Base-by-base conservation (phyloP, 2,797 vertebrate species). In the Syncerus caffer region DNA sequence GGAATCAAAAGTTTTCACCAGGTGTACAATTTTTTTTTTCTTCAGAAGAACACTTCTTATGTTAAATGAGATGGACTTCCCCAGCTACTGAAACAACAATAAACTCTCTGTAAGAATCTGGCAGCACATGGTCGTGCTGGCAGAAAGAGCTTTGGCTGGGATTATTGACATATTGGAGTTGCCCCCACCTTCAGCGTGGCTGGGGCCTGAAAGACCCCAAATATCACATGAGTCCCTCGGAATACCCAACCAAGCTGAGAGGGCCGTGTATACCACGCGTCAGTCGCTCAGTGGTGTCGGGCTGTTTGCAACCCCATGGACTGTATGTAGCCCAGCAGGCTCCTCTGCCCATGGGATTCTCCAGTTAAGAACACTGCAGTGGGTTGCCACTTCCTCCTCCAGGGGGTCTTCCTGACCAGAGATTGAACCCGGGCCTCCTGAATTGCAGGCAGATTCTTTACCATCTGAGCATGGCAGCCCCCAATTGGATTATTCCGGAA, bases 181-280 rank as follows among this genome's bases (percentile, higher is more conserved):
- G 50, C 14, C 29, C 15, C 31, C 16, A 86, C 7, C 31, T 34
- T 23, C 50, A 92, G 67, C 6, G 7, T 19, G 8, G 13, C 16
- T 27, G 71, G 78, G 38, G 6, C 25, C 16, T 67, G 82, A 19
- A 93, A 89, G 60, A 23, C 19, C 5, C 34, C 4, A 15, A 45
- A 60, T 0, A 5, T 47, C 29, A 51, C 51, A 42, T 23, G 11
- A 53, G 19, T 51, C 19, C 23, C 31, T 88, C 55, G 19, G 31
- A 27, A 27, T 12, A 82, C 1, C 1, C 21, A 62, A 47, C 27
- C n/a, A 16, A 64, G 38, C 17, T 31, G 7, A 57, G 71, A 42
- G 11, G 71, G 34, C 47, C 8, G 0, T 42, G 17, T 29, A 23
- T 34, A 31, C 47, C 10, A 3, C 1, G 0, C 7, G 4, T 14